Conservation (phyloP, 2,113 vertebrate genomes). For the Cynoglossus semilaevis region DNA sequence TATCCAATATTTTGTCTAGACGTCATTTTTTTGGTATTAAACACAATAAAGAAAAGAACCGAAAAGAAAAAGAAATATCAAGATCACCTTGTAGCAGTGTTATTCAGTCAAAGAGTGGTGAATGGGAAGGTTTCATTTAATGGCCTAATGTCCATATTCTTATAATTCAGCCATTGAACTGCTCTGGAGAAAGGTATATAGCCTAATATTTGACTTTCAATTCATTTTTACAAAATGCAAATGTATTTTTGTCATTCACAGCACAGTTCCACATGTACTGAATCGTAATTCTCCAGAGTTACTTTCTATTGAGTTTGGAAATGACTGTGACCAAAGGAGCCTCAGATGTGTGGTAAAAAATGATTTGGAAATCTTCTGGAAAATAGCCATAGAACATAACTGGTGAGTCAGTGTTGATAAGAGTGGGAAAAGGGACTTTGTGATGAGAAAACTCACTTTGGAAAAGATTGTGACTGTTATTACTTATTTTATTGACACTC, state of each 20-base stretch:
- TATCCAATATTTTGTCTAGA: too few species aligned
- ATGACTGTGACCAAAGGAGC: constrained; percentile 21
- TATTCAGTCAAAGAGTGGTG: too few species aligned
- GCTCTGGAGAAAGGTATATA: not conserved
- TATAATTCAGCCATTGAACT: too few species aligned
- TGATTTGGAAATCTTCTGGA: constrained; percentile 2
- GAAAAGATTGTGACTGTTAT: too few species aligned
- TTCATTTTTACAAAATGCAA: constrained; percentile 8
- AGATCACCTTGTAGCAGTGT: too few species aligned
- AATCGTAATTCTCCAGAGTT: not conserved
- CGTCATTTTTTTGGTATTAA: too few species aligned
- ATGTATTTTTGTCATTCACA: constrained; percentile 10
- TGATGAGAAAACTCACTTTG: too few species aligned
- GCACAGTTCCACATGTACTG: not conserved
- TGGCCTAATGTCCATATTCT: not conserved
- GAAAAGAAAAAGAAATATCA: too few species aligned
- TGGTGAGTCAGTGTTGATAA: not conserved
- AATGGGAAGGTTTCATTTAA: too few species aligned
- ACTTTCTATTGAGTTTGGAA: constrained; percentile 3
- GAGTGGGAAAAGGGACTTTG: not conserved
- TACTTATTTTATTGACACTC: too few species aligned
- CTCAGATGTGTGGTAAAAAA: not conserved
- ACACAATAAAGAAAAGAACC: too few species aligned
- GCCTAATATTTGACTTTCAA: not conserved
- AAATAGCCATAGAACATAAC: constrained; percentile 8